Conservation (phyloP, 1,140 invertebrate genomes). For the Sycophaga agraensis region DNA sequence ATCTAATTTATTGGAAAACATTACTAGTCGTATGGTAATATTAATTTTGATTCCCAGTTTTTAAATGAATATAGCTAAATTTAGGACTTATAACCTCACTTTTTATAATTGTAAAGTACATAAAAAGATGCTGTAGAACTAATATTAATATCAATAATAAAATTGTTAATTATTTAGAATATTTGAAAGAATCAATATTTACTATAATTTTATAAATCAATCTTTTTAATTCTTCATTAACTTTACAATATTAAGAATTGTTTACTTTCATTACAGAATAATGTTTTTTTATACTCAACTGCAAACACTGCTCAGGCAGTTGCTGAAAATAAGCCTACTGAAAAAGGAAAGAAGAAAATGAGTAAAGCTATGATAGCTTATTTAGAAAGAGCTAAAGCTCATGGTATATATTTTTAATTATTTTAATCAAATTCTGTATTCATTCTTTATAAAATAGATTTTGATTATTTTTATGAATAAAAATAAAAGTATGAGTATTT, state of each 20-base stretch:
- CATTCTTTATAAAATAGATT: neutral
- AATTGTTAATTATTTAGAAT: neutral
- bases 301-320: neutral
- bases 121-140: too few relatives aligned
- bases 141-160: neutral
- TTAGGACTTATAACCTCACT: slow-evolving; percentile 5
- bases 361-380: slow-evolving; percentile 89
- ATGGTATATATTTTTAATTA: slow-evolving; percentile 58
- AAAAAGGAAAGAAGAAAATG: slow-evolving; percentile 55
- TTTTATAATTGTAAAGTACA: neutral
- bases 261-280: slow-evolving; percentile 16
- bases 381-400: slow-evolving; percentile 74
- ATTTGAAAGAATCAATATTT: neutral
- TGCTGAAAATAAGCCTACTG: neutral
- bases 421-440: neutral
- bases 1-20: slow-evolving; percentile 2
- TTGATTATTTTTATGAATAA: too few relatives aligned
- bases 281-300: slow-evolving; percentile 15
- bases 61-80: neutral
- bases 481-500: neutral
- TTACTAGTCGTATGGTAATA: slow-evolving; percentile 14
- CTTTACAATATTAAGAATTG: neutral
- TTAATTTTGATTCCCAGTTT: neutral
- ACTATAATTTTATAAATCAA: neutral
- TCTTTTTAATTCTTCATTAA: neutral